Conservation (phyloP, 2,797 vertebrate species). For the Todus mexicanus region DNA sequence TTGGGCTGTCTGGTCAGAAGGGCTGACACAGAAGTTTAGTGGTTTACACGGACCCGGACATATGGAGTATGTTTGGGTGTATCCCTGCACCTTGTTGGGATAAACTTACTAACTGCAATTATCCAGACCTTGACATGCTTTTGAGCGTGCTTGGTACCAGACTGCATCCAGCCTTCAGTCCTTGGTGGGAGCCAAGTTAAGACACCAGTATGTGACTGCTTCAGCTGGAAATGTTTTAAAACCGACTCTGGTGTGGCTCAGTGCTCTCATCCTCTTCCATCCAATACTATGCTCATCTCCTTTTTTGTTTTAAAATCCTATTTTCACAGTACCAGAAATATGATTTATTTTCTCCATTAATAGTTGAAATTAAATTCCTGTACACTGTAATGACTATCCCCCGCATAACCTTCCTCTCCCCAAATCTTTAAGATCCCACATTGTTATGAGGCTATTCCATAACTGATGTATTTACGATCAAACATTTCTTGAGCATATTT, state of each 20-base stretch:
- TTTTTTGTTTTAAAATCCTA: neutral
- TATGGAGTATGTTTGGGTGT: rapidly evolving
- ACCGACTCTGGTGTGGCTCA: neutral
- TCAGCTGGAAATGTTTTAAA: conserved; percentile 36
- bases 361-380: conserved; percentile 17
- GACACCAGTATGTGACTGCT: neutral
- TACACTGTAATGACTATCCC: neutral
- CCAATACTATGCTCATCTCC: neutral
- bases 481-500: conserved; percentile 38
- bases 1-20: neutral
- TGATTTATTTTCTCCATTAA: conserved; percentile 25
- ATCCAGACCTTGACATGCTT: neutral
- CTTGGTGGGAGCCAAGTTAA: neutral
- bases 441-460: neutral
- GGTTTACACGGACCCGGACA: neutral
- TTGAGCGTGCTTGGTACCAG: neutral
- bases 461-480: conserved; percentile 22
- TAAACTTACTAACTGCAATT: neutral
- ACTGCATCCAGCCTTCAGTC: neutral
- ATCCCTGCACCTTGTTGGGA: neutral
- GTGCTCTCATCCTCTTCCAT: neutral
- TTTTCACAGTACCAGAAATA: conserved; percentile 2
- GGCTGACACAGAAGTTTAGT: neutral
- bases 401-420: neutral
- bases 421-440: neutral